These are phyloP conservation scores for Mystacides longicornis DNA, from an alignment of 2,888 invertebrate genomes.

Conservation along the genomic window DNA sequence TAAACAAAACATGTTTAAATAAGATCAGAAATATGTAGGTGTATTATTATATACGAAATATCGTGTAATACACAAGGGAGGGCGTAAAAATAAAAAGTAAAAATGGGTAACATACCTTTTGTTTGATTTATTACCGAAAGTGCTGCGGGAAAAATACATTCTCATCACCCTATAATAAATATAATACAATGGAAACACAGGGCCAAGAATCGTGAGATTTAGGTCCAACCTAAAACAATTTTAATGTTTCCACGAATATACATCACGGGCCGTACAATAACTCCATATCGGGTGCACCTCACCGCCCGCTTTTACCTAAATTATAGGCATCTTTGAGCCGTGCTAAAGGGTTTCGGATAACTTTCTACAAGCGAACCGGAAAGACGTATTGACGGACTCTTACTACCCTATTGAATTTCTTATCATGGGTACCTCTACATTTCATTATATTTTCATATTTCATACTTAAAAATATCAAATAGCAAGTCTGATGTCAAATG, in stretches of 20 bases:
- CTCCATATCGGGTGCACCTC: too few species aligned
- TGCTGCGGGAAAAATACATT: slow-evolving; percentile 12
- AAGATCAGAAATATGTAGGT: background rate
- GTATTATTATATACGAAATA: slow-evolving; percentile 10
- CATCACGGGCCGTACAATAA: too few species aligned
- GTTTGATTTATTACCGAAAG: slow-evolving; percentile 17
- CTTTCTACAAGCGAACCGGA: too few species aligned
- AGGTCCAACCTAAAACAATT: slow-evolving; percentile 7
- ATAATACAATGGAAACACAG: slow-evolving; percentile 3
- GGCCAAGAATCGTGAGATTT: slow-evolving; percentile 1
- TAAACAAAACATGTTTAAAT: background rate
- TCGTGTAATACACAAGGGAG: slow-evolving; percentile 14
- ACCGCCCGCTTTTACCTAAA: too few species aligned
- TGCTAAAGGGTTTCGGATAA: too few species aligned
- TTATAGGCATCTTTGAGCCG: too few species aligned
- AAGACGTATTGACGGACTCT: too few species aligned
- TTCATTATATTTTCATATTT: too few species aligned
- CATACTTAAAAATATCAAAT: too few species aligned
- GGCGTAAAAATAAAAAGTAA: slow-evolving; percentile 9
- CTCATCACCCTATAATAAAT: slow-evolving; percentile 12
- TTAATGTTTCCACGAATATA: slow-evolving; percentile 5
- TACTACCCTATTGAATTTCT: too few species aligned
- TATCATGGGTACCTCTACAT: too few species aligned
- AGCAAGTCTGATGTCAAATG: too few species aligned
- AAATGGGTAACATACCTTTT: slow-evolving; percentile 17